Percentiles rank a stretch among this genome's conserved stretches.
Conservation (phyloP, 2,888 invertebrate species). For the Criorhina ranunculi region DNA sequence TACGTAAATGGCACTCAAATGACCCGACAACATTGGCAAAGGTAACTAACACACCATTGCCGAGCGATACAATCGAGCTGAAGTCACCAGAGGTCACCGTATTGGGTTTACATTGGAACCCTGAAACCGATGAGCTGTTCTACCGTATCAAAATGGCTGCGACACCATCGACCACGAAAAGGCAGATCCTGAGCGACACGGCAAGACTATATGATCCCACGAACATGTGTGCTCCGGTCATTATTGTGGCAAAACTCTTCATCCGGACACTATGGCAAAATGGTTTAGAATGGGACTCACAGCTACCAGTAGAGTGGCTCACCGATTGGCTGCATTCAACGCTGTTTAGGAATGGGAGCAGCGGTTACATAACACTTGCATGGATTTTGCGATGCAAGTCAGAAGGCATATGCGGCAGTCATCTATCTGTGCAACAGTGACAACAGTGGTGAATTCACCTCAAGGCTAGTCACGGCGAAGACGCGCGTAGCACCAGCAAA, state of each 20-base stretch:
- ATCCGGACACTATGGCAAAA: slow-evolving; percentile 24
- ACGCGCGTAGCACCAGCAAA: slow-evolving; percentile 15
- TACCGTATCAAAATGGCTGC: slow-evolving; percentile 25
- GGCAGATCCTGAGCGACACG: slow-evolving; percentile 22
- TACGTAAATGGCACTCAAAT: slow-evolving; percentile 18
- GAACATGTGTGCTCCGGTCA: slow-evolving; percentile 37
- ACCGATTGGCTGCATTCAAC: slow-evolving; percentile 17
- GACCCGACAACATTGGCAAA: neutral
- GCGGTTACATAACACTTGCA: slow-evolving; percentile 32
- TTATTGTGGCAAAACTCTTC: slow-evolving; percentile 45
- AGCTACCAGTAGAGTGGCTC: slow-evolving; percentile 10
- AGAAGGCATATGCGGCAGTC: slow-evolving; percentile 31
- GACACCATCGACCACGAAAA: slow-evolving; percentile 20
- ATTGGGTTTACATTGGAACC: slow-evolving; percentile 24
- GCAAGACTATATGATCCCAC: slow-evolving; percentile 25
- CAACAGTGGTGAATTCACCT: slow-evolving; percentile 23
- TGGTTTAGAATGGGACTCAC: slow-evolving; percentile 30
- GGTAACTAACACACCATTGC: neutral
- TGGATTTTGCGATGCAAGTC: slow-evolving; percentile 47
- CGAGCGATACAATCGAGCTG: neutral
- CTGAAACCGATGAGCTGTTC: slow-evolving; percentile 27
- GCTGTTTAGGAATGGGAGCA: slow-evolving; percentile 20
- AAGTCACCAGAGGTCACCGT: neutral
- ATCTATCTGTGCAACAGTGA: slow-evolving; percentile 31
- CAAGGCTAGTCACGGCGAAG: slow-evolving; percentile 28